A percentile compares a stretch with the other conserved stretches of the same genome.
Evolutionary conservation across 2,113 vertebrate species (phyloP).

Genomic region (Odocoileus hemionus): DNA sequence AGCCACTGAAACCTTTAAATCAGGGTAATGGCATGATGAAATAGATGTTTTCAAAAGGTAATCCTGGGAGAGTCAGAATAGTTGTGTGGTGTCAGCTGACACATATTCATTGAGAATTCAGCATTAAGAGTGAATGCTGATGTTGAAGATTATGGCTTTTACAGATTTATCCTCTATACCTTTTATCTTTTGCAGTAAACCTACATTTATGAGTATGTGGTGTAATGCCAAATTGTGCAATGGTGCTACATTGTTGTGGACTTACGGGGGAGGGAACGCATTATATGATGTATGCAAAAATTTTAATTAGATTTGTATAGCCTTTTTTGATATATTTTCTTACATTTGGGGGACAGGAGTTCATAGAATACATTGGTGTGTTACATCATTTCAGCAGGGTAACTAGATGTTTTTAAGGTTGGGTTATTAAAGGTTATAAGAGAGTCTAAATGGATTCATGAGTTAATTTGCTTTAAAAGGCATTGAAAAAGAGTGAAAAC

Average conservation of each 20-base stretch:
- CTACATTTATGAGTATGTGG: not conserved
- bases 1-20: not conserved
- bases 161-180: not conserved
- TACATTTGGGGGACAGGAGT: not conserved
- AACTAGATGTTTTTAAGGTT: conserved; percentile 20
- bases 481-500: conserved; percentile 24
- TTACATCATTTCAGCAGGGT: not conserved
- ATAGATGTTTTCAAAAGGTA: not conserved
- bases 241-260: not conserved
- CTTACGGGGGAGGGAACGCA: not conserved
- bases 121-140: not conserved
- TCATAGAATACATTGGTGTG: not conserved
- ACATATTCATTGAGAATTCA: not conserved
- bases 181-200: conserved; percentile 11
- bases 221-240: not conserved
- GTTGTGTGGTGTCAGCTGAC: not conserved
- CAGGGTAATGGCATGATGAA: not conserved
- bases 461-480: conserved; percentile 16
- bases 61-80: not conserved
- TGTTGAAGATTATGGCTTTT: not conserved
- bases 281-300: not conserved
- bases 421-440: not conserved
- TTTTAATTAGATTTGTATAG: conserved; percentile 6
- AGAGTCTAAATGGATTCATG: not conserved
- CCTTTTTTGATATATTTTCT: conserved; percentile 29